Evolutionary conservation across 2,797 vertebrate species (phyloP), one percentile per base, ranked within the genome.

Genomic region (Acanthornis magna): DNA sequence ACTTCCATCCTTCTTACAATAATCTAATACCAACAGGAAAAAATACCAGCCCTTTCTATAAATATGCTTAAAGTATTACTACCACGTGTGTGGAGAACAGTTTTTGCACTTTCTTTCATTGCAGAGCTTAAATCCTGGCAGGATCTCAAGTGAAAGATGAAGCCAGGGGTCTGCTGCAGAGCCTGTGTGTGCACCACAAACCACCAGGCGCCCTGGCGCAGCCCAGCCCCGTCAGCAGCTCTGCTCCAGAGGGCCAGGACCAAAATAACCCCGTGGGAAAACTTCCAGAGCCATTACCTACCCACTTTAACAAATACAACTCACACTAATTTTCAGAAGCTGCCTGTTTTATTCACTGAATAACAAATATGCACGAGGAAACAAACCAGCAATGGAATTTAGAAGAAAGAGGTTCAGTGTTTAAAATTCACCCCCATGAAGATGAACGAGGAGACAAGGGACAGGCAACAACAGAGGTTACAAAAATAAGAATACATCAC

Each of bases 211-310:
- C 29, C 51, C 85, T 90, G 90, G 95, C 10, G 17, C 82, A 81
- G 67, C 47, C 70, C 77, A 81, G 76, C 42, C 47, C 75, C 32
- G 48, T 50, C 85, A 93, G 76, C 76, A 91, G 66, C 92, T 88
- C 62, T 92, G 66, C 36, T 84, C 57, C 58, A 42, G 48, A 70
- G 67, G 87, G 67, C 67, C 85, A 91, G 47, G 34, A 92, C 73
- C 58, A 81, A 96, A 97, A 96, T 86, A 97, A 85, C 25, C 63
- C 54, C 14, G 25, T 89, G 71, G 75, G 81, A 96, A 95, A 95
- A 58, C 48, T 71, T 89, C 55, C 61, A 55, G 36, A 86, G 55
- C 47, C 40, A 53, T 68, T 54, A 86, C 30, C 26, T 61, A 90
- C 36, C 21, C 65, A 36, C 23, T 75, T 87, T 25, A 76, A 22